Conservation (phyloP, 2,113 vertebrate genomes). For the Mesitornis unicolor region DNA sequence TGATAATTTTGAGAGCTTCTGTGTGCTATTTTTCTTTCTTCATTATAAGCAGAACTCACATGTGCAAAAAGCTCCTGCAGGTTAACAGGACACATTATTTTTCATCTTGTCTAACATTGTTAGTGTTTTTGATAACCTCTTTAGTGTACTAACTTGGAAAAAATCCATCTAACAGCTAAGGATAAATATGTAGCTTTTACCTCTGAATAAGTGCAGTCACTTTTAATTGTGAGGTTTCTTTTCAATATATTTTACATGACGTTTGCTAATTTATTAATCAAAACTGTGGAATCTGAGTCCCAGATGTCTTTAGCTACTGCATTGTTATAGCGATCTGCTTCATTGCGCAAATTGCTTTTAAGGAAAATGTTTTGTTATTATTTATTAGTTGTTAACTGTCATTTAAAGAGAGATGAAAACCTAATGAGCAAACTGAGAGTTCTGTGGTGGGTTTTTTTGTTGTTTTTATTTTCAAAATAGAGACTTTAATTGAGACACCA, state of each 20-base stretch:
- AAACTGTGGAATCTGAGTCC: neutral
- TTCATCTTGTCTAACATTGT: neutral
- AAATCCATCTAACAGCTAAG: neutral
- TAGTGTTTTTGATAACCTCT: neutral
- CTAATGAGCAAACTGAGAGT: neutral
- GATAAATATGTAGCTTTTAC: neutral
- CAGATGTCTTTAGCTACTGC: neutral
- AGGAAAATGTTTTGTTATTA: neutral
- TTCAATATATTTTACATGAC: neutral
- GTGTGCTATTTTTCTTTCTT: neutral
- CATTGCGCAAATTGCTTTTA: neutral
- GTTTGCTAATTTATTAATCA: slow-evolving; percentile 21
- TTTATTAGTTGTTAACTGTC: neutral
- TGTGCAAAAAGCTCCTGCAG: neutral
- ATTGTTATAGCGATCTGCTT: neutral
- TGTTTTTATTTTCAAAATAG: neutral
- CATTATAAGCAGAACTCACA: neutral
- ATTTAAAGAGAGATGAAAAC: neutral
- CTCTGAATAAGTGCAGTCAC: neutral
- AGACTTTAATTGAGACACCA: neutral
- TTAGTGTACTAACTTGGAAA: neutral
- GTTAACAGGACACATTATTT: neutral
- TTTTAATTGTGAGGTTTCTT: neutral
- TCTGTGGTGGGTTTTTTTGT: accelerated
- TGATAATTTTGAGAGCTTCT: neutral